phyloP scores from a whole-genome alignment of 2,888 invertebrate genomes.

The Leptura quadrifasciata region DNA sequence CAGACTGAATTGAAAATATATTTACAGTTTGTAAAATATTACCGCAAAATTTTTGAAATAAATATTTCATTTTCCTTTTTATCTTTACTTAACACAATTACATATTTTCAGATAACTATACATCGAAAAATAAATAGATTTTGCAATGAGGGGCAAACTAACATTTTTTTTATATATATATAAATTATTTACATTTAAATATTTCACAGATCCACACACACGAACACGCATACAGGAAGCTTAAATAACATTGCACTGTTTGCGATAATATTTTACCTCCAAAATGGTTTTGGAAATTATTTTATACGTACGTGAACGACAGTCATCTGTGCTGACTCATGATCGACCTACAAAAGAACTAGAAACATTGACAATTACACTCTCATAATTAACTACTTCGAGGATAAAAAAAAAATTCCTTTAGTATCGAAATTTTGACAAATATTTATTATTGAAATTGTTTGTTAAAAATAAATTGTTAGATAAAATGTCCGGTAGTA shows the following conservation, averaged over 20 bases:
- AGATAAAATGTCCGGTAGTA: too few relatives aligned
- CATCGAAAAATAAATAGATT: slow-evolving; percentile 50
- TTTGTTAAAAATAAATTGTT: neutral
- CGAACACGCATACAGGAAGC: slow-evolving; percentile 55
- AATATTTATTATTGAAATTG: slow-evolving; percentile 31
- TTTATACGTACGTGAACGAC: slow-evolving; percentile 68
- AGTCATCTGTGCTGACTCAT: slow-evolving; percentile 47
- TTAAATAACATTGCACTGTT: slow-evolving; percentile 63
- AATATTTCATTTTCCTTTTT: slow-evolving; percentile 43
- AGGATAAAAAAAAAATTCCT: neutral
- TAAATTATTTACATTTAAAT: slow-evolving; percentile 56
- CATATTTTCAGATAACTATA: slow-evolving; percentile 48
- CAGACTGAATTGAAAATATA: slow-evolving; percentile 50
- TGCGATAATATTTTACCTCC: slow-evolving; percentile 72
- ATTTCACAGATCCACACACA: slow-evolving; percentile 57
- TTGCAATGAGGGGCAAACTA: slow-evolving; percentile 43
- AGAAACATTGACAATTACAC: slow-evolving; percentile 52
- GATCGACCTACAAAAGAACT: slow-evolving; percentile 52
- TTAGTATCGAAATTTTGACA: neutral
- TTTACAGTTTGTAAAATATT: slow-evolving; percentile 68
- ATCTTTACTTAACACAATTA: slow-evolving; percentile 39
- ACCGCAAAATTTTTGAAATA: slow-evolving; percentile 63
- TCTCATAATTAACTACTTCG: slow-evolving; percentile 25
- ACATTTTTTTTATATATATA: slow-evolving; percentile 46
- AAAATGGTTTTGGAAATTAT: slow-evolving; percentile 54